Percentiles rank a stretch among this genome's conserved stretches.
Evolutionary conservation across 2,113 vertebrate species (phyloP).

Genomic region (Calonectris borealis): DNA sequence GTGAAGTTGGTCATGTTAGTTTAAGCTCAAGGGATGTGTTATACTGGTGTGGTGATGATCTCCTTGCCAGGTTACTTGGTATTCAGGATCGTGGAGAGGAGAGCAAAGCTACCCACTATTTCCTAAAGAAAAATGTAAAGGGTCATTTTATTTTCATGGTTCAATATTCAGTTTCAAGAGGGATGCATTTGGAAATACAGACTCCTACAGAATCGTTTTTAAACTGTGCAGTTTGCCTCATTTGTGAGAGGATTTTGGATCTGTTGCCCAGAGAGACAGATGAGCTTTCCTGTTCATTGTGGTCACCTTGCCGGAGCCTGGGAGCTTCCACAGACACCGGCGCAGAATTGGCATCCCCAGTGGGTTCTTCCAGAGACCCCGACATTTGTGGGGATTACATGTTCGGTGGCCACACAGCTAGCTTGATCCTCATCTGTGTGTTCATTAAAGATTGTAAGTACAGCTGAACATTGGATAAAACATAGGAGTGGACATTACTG

Average conservation of each 20-base stretch:
- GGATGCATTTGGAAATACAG: background rate
- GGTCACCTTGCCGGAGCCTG: background rate
- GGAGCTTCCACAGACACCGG: background rate
- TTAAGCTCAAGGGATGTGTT: background rate
- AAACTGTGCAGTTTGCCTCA: background rate
- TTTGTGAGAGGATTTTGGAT: background rate
- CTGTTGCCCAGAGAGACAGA: background rate
- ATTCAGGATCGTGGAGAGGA: background rate
- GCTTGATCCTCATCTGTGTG: background rate
- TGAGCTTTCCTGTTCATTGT: background rate
- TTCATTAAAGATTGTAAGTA: background rate
- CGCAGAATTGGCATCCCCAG: background rate
- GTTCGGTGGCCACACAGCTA: background rate
- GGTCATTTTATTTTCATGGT: background rate
- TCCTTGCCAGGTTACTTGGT: background rate
- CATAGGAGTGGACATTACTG: background rate
- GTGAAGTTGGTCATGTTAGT: background rate
- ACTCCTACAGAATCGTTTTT: background rate
- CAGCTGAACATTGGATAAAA: background rate
- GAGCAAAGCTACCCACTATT: background rate
- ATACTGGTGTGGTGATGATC: rapidly evolving
- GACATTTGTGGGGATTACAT: background rate
- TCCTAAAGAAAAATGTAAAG: background rate
- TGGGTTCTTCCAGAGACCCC: background rate
- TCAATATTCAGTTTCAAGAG: background rate